phyloP scores from a whole-genome alignment of 35 echinoderm and acorn worm species.

The Lytechinus variegatus region DNA sequence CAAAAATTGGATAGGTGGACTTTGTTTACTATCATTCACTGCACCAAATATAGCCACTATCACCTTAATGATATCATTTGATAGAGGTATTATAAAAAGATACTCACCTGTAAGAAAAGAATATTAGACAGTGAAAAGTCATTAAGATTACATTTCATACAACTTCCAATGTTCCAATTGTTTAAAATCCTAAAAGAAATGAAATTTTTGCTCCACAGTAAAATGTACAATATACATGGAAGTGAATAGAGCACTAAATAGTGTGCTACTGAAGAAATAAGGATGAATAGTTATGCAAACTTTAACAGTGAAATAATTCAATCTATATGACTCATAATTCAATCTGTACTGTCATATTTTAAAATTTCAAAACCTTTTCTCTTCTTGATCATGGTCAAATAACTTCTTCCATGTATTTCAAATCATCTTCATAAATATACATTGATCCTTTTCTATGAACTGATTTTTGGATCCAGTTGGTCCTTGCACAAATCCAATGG shows the following conservation, averaged over 20 bases:
- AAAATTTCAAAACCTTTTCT: neutral
- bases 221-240: neutral
- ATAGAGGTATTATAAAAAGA: neutral
- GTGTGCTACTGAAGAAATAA: neutral
- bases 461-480: too few species aligned
- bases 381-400: neutral
- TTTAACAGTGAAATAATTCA: neutral
- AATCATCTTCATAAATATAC: neutral
- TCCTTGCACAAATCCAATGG: too few species aligned
- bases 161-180: neutral
- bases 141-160: neutral
- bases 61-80: neutral
- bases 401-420: neutral
- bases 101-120: neutral
- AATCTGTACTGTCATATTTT: too few species aligned
- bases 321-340: neutral
- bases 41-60: slow-evolving; percentile 11
- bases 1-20: slow-evolving; percentile 10
- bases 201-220: neutral
- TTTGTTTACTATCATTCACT: neutral
- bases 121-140: neutral
- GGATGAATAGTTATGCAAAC: neutral
- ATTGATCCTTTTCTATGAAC: neutral
- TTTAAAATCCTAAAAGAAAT: neutral
- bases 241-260: neutral